Conservation (phyloP, 2,888 invertebrate genomes). For the Stictocephala bisonia region DNA sequence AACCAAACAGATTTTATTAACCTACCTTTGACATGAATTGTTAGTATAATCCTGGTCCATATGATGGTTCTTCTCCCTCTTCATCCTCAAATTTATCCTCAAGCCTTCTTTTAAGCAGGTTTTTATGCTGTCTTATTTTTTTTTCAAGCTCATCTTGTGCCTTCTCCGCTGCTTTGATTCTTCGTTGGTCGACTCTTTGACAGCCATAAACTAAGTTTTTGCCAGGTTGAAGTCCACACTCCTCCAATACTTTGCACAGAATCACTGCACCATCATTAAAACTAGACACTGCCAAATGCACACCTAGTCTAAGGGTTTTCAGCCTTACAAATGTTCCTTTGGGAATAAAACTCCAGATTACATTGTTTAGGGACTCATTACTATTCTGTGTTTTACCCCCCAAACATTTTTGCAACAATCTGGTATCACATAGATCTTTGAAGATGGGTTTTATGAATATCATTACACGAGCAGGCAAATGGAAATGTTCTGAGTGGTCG, state of each 20-base stretch:
- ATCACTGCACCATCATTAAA: slow-evolving; percentile 5
- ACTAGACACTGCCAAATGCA: background rate
- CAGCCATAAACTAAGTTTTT: background rate
- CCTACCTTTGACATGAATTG: too few relatives aligned
- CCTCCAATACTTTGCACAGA: background rate
- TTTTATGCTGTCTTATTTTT: slow-evolving; percentile 22
- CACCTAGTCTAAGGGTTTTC: too few relatives aligned
- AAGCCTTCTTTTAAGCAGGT: slow-evolving; percentile 22
- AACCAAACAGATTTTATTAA: too few relatives aligned
- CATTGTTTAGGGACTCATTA: too few relatives aligned
- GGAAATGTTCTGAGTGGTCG: slow-evolving; percentile 7
- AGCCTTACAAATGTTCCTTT: too few relatives aligned
- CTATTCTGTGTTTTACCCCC: too few relatives aligned
- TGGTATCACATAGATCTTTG: too few relatives aligned
- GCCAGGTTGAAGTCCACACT: slow-evolving; percentile 5
- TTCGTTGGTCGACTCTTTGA: background rate
- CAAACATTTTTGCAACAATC: too few relatives aligned
- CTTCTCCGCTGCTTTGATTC: background rate
- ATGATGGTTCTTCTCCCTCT: slow-evolving; percentile 9
- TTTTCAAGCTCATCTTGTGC: slow-evolving; percentile 4
- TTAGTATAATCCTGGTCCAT: slow-evolving; percentile 4
- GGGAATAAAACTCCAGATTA: too few relatives aligned
- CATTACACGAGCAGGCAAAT: too few relatives aligned
- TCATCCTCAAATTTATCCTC: slow-evolving; percentile 36
- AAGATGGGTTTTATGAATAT: too few relatives aligned